Conservation (phyloP, 2,888 invertebrate genomes). For the Anticlea derivata region DNA sequence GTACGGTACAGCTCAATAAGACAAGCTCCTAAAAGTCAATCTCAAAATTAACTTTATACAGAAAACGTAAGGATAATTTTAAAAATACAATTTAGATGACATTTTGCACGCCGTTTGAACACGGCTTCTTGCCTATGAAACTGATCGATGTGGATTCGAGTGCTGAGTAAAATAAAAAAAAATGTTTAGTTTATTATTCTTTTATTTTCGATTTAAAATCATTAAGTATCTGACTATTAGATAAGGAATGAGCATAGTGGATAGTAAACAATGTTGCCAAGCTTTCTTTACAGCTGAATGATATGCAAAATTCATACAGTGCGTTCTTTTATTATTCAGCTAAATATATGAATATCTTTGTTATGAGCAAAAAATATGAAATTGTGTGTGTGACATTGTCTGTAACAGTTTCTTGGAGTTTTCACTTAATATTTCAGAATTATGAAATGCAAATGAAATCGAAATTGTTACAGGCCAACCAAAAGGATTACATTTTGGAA, state of each 20-base stretch:
- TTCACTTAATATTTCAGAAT: slow-evolving; percentile 5
- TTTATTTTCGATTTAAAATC: slow-evolving; percentile 28
- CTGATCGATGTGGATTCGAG: no score
- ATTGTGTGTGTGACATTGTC: not conserved
- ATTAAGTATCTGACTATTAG: slow-evolving; percentile 28
- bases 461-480: not conserved
- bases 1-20: no score
- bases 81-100: no score
- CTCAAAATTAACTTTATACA: no score
- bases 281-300: slow-evolving; percentile 33
- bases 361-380: no score
- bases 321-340: slow-evolving; percentile 16
- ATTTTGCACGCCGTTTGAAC: no score
- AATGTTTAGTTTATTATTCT: slow-evolving; percentile 19
- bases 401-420: not conserved
- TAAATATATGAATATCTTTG: no score
- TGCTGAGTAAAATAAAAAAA: slow-evolving; percentile 24
- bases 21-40: no score
- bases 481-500: no score
- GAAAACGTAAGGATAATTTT: no score
- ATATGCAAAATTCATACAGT: slow-evolving; percentile 32
- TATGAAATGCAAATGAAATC: slow-evolving; percentile 8
- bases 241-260: slow-evolving; percentile 23
- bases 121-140: no score
- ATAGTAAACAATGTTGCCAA: slow-evolving; percentile 22